phyloP scores from a whole-genome alignment of 1,140 invertebrate species.

The Agrypnia vestita region DNA sequence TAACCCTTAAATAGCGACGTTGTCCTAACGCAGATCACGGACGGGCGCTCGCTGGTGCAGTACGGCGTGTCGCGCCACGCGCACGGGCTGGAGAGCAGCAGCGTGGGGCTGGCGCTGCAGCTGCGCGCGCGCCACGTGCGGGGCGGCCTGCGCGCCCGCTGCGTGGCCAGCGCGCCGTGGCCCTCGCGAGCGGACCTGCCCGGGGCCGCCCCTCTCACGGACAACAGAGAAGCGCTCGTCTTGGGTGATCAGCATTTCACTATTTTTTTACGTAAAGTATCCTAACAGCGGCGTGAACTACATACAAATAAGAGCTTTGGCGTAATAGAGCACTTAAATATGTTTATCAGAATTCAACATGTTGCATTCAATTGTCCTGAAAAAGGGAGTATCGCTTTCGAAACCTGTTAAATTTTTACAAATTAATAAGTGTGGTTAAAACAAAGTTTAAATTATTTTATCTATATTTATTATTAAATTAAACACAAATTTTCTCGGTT shows the following conservation, averaged over 20 bases:
- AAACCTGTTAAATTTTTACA: too few relatives aligned
- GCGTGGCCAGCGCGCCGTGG: constrained; percentile 75
- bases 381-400: too few relatives aligned
- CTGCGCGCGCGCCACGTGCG: constrained; percentile 72
- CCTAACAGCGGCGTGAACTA: too few relatives aligned
- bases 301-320: too few relatives aligned
- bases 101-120: constrained; percentile 72
- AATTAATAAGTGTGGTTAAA: too few relatives aligned
- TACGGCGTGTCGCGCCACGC: constrained; percentile 72
- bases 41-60: constrained; percentile 68
- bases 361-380: too few relatives aligned
- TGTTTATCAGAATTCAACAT: too few relatives aligned
- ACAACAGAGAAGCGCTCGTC: constrained; percentile 75
- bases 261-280: too few relatives aligned
- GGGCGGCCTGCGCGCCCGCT: constrained; percentile 76
- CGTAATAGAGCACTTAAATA: too few relatives aligned
- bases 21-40: constrained; percentile 67
- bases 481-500: too few relatives aligned
- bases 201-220: constrained; percentile 71
- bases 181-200: constrained; percentile 73
- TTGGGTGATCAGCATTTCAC: constrained; percentile 67
- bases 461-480: too few relatives aligned
- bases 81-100: constrained; percentile 74
- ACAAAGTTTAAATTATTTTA: too few relatives aligned
- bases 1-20: not conserved